A percentile compares a stretch with the other conserved stretches of the same genome.
These are phyloP conservation scores for Tribolium freemani DNA, from an alignment of 2,888 invertebrate genomes.

Conservation along the genomic window DNA sequence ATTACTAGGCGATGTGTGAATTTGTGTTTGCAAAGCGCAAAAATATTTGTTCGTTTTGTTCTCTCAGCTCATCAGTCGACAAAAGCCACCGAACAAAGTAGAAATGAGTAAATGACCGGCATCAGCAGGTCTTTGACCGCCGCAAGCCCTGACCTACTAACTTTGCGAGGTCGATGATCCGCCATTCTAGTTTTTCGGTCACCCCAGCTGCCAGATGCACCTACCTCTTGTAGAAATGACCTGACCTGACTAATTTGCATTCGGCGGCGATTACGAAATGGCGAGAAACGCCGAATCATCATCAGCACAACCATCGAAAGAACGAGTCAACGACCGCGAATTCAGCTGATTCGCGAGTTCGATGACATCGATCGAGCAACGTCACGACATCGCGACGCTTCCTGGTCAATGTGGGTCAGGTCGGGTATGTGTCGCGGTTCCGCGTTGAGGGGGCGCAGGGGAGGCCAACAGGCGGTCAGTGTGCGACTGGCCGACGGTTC, in stretches of 20 bases:
- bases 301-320: too few species aligned
- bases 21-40: neutral
- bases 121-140: constrained; percentile 67
- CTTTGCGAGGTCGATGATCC: constrained; percentile 68
- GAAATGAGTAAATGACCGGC: constrained; percentile 65
- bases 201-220: constrained; percentile 54
- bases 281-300: neutral
- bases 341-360: constrained; percentile 52
- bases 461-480: constrained; percentile 67
- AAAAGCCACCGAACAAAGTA: constrained; percentile 56
- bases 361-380: constrained; percentile 52
- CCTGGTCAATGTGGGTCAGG: constrained; percentile 65
- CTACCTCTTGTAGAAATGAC: constrained; percentile 30
- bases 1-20: neutral
- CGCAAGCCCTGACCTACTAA: constrained; percentile 68
- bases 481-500: constrained; percentile 69
- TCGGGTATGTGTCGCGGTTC: constrained; percentile 61
- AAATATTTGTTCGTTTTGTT: neutral
- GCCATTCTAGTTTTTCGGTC: constrained; percentile 67
- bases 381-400: constrained; percentile 62
- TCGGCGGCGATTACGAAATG: neutral
- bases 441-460: constrained; percentile 59
- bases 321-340: constrained; percentile 42
- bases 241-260: neutral
- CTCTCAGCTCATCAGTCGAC: constrained; percentile 24